A percentile compares a stretch with the other conserved stretches of the same genome.
phyloP scores from a whole-genome alignment of 64 coral and sea anemone species.

The Montipora efflorescens region DNA sequence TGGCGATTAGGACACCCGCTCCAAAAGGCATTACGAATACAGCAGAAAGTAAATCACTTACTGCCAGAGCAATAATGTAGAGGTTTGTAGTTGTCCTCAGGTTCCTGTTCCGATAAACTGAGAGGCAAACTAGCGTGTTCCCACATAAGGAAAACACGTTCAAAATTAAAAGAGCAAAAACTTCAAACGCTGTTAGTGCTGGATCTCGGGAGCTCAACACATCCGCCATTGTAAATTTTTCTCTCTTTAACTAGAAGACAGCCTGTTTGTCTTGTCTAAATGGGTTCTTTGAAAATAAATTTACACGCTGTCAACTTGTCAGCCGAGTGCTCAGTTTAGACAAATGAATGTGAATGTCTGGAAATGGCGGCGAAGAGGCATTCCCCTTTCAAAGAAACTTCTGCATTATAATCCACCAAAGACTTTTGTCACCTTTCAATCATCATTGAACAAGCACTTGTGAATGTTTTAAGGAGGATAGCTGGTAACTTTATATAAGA shows the following conservation, averaged over 20 bases:
- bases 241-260: too few relatives aligned
- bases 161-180: neutral
- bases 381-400: too few relatives aligned
- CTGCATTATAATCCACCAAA: too few relatives aligned
- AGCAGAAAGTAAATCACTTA: constrained; percentile 45
- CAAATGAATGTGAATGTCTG: too few relatives aligned
- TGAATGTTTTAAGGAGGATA: neutral
- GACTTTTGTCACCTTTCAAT: too few relatives aligned
- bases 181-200: neutral
- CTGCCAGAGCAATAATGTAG: constrained; percentile 43
- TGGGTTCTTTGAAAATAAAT: neutral
- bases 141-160: constrained; percentile 24
- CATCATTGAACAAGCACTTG: too few relatives aligned
- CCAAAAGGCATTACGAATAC: constrained; percentile 44
- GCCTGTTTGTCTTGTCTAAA: neutral
- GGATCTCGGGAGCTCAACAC: neutral
- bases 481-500: neutral
- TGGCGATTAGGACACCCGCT: neutral
- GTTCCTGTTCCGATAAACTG: constrained; percentile 43
- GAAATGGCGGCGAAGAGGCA: too few relatives aligned
- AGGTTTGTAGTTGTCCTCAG: constrained; percentile 29
- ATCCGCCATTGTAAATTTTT: neutral
- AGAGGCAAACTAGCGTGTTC: constrained; percentile 43
- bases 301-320: neutral
- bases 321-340: too few relatives aligned